A percentile compares a stretch with the other conserved stretches of the same genome.
These are phyloP conservation scores for Cyprinodon diabolis DNA, from an alignment of 2,797 vertebrate genomes.

Conservation along the genomic window DNA sequence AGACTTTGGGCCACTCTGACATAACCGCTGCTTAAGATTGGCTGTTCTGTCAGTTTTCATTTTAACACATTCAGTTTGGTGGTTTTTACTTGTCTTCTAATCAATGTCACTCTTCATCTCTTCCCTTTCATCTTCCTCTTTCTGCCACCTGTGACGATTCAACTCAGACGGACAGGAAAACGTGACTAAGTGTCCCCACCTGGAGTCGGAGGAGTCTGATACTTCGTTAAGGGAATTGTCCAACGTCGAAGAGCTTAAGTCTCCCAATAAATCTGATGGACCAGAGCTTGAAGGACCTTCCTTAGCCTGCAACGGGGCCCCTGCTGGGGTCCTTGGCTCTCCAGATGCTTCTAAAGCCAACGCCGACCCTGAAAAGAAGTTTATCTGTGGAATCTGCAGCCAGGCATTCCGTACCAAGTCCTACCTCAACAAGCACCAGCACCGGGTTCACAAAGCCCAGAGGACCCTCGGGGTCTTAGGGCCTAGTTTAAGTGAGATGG, in stretches of 20 bases:
- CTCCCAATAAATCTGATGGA: constrained; percentile 85
- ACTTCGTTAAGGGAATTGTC: constrained; percentile 92
- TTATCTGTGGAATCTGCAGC: constrained; percentile 92
- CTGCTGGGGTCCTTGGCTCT: constrained; percentile 69
- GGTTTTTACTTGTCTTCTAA: constrained; percentile 40
- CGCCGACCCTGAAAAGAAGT: constrained; percentile 93
- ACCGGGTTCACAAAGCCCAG: constrained; percentile 94
- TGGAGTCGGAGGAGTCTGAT: constrained; percentile 96
- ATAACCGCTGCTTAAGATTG: constrained; percentile 16
- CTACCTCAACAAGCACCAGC: constrained; percentile 99
- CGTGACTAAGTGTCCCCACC: constrained; percentile 92
- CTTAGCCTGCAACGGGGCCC: constrained; percentile 76
- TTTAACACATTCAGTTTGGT: constrained; percentile 2
- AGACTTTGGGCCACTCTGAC: constrained; percentile 23
- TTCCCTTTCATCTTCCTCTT: constrained; percentile 10
- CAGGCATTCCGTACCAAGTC: constrained; percentile 99
- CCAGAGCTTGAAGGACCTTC: constrained; percentile 74
- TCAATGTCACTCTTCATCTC: constrained; percentile 31
- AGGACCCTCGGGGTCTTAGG: constrained; percentile 80
- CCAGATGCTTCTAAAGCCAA: constrained; percentile 89
- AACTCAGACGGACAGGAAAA: constrained; percentile 88
- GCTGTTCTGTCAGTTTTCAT: constrained; percentile 43
- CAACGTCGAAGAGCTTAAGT: constrained; percentile 92
- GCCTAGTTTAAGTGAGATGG: constrained; percentile 85
- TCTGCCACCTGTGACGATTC: constrained; percentile 35